phyloP scores from a whole-genome alignment of 2,888 invertebrate species.

The Acanthosoma haemorrhoidale region DNA sequence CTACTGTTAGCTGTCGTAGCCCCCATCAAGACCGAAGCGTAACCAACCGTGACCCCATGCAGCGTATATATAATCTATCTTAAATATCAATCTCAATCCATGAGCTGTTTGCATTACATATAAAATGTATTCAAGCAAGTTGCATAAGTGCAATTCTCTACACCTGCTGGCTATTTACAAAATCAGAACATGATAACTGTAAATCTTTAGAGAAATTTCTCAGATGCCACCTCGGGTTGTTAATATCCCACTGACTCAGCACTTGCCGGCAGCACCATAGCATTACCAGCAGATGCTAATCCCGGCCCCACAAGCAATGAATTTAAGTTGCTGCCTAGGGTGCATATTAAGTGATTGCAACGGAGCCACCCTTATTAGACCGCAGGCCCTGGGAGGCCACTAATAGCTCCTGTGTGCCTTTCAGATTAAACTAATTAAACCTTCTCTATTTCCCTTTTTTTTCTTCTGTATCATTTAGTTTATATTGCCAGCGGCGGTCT shows the following conservation, averaged over 20 bases:
- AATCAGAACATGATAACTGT: no score
- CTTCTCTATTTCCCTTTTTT: neutral
- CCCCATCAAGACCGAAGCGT: no score
- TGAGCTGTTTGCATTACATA: no score
- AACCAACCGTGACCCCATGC: no score
- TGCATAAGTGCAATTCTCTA: no score
- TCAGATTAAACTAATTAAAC: constrained; percentile 16
- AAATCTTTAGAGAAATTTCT: no score
- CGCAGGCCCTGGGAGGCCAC: neutral
- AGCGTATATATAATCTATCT: no score
- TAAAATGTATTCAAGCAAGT: no score
- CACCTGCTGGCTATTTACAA: no score
- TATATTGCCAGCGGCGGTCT: neutral
- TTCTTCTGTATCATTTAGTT: neutral
- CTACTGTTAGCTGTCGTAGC: no score
- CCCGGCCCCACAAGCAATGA: constrained; percentile 1
- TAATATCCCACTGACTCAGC: constrained; percentile 8
- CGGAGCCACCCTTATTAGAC: neutral
- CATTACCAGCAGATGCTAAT: constrained; percentile 14
- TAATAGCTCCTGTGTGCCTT: constrained; percentile 15
- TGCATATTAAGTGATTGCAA: constrained; percentile 12
- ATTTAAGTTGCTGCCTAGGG: neutral
- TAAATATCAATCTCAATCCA: no score
- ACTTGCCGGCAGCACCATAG: neutral
- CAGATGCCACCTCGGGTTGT: no score